Percentiles rank a stretch among this genome's conserved stretches.
These are phyloP conservation scores for Brassicogethes aeneus DNA, from an alignment of 2,888 invertebrate species.

Conservation along the genomic window DNA sequence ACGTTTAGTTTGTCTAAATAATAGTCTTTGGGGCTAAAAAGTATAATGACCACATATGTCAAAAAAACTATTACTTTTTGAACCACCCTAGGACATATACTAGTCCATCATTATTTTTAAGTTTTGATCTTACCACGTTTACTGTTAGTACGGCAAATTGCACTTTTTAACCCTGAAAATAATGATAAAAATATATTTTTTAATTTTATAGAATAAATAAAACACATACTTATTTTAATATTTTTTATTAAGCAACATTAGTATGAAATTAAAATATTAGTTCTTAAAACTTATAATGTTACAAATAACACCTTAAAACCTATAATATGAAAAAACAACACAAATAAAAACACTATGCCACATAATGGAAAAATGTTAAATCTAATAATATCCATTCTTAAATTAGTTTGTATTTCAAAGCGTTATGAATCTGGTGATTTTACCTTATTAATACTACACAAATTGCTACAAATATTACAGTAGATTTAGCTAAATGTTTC, in stretches of 20 bases:
- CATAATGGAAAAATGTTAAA: constrained; percentile 4
- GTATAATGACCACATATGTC: too few species aligned
- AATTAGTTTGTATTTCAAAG: constrained; percentile 20
- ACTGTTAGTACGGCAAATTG: too few species aligned
- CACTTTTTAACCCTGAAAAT: too few species aligned
- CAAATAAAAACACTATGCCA: constrained; percentile 8
- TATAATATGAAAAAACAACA: constrained; percentile 6
- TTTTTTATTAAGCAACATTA: constrained; percentile 27
- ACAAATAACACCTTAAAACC: constrained; percentile 10
- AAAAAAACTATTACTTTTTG: too few species aligned
- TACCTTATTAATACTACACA: constrained; percentile 25
- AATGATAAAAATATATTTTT: too few species aligned
- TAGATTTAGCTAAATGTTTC: constrained; percentile 29
- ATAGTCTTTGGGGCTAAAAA: too few species aligned
- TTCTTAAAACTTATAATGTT: constrained; percentile 6
- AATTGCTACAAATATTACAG: constrained; percentile 26
- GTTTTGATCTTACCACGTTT: too few species aligned
- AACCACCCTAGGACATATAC: too few species aligned
- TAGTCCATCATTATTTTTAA: too few species aligned
- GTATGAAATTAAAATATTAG: constrained; percentile 15
- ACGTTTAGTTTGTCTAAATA: too few species aligned
- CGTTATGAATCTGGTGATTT: constrained; percentile 30
- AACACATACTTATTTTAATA: too few species aligned
- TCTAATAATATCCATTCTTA: not conserved
- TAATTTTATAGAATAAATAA: too few species aligned